Base-by-base conservation (phyloP, 2,888 invertebrate genomes). In the Sinodicranocentrus sp. region DNA sequence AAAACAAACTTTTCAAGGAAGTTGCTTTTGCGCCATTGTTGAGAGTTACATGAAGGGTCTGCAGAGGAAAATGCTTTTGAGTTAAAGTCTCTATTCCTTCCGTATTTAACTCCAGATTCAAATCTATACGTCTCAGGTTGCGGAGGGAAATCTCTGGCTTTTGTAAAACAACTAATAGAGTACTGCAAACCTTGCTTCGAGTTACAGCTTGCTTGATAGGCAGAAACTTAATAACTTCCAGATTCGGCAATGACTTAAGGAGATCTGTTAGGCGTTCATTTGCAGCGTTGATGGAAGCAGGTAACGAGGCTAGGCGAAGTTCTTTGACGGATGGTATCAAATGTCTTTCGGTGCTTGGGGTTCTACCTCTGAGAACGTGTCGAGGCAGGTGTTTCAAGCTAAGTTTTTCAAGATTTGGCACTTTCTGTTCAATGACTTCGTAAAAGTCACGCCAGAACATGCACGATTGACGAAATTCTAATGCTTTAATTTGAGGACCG, bases 391-490 rank as follows among this genome's bases (percentile, higher is more conserved):
- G 52, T 33, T 57, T 63, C 15, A 85, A 65, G 1, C 33, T 15
- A 1, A 86, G 61, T 23, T 17, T 57, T 44, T 84, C 83, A n/a
- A 86, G 39, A 48, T 84, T 83, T 33, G 86, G 86, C 17, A 83
- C 25, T 13, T 63, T 54, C 3, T 67, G 26, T 5, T 52, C 39
- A 1, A 86, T 8, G 2, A 85, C 48, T 17, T 70, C 65, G 6
- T 65, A 54, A 33, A 86, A 73, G 21, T 76, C 79, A 15, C 77
- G 52, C 65, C 85, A 73, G 52, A 63, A 72, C n/a, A 85, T 2
- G 17, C 43, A 48, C 3, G 54, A n/a, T 10, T 80, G 82, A 5
- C 82, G 84, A 28, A 86, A 65, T 19, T 83, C 84, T 3, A 86
- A 25, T 21, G 19, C 21, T 57, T 77, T 84, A 61, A 86, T 84